Percentiles rank a stretch among this genome's conserved stretches.
Evolutionary conservation across 2,113 vertebrate genomes (phyloP).

Genomic region (Gila orcuttii): DNA sequence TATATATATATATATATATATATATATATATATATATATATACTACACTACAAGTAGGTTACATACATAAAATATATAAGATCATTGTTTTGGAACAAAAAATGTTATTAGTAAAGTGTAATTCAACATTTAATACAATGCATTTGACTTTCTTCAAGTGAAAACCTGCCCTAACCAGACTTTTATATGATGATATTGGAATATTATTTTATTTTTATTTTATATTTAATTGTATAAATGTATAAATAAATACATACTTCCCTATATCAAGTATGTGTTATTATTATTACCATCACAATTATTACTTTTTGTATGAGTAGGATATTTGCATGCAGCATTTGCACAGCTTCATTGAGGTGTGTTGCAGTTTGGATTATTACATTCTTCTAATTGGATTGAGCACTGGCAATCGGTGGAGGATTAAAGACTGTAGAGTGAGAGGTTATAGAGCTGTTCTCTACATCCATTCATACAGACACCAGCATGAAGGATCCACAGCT

Average conservation of each 20-base stretch:
- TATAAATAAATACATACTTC: no score
- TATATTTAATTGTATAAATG: no score
- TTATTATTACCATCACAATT: background rate
- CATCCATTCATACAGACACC: constrained; percentile 46
- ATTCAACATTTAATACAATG: background rate
- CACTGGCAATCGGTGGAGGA: constrained; percentile 37
- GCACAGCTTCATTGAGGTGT: constrained; percentile 22
- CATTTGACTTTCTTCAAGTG: background rate
- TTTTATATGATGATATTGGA: background rate
- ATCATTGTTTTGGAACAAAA: background rate
- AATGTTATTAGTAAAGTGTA: background rate
- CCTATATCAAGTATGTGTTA: background rate
- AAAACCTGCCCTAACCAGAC: background rate
- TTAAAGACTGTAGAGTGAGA: constrained; percentile 50
- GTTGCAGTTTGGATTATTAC: constrained; percentile 63
- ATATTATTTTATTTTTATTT: background rate
- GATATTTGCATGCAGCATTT: constrained; percentile 45
- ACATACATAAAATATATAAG: background rate
- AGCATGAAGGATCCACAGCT: constrained; percentile 73
- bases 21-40: no score
- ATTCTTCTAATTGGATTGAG: constrained; percentile 72
- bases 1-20: no score
- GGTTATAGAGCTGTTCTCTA: constrained; percentile 48
- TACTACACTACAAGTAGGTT: no score
- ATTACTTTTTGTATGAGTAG: background rate